These are phyloP conservation scores for Silurus meridionalis DNA, from an alignment of 2,113 vertebrate genomes.

Conservation along the genomic window DNA sequence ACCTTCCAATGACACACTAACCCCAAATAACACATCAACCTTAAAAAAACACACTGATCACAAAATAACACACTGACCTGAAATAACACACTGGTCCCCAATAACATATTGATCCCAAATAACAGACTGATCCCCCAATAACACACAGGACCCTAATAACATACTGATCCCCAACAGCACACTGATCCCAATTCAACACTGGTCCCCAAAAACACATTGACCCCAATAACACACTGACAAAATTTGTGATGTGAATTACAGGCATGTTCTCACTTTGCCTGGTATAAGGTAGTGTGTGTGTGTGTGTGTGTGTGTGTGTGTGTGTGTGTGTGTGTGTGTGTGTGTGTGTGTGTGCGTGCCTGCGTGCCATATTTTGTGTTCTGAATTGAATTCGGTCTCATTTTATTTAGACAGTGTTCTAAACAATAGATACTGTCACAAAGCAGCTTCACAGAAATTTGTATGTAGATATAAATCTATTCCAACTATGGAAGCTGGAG, in stretches of 20 bases:
- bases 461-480: no score
- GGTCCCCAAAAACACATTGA: neutral
- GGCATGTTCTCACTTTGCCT: no score
- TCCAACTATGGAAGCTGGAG: no score
- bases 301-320: neutral
- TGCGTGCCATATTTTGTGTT: neutral
- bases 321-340: neutral
- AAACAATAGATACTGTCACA: no score
- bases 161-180: neutral
- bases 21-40: neutral
- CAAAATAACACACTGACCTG: no score
- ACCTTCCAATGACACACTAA: neutral
- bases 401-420: no score
- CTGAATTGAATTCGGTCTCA: neutral
- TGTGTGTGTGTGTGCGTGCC: neutral
- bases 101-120: neutral
- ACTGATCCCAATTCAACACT: neutral
- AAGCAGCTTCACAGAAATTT: no score
- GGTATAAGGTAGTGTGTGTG: neutral
- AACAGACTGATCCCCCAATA: neutral
- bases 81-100: neutral
- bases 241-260: no score
- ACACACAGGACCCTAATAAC: neutral
- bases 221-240: neutral
- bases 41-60: no score